phyloP scores from a whole-genome alignment of 2,888 invertebrate species.

The Cephalotes varians region DNA sequence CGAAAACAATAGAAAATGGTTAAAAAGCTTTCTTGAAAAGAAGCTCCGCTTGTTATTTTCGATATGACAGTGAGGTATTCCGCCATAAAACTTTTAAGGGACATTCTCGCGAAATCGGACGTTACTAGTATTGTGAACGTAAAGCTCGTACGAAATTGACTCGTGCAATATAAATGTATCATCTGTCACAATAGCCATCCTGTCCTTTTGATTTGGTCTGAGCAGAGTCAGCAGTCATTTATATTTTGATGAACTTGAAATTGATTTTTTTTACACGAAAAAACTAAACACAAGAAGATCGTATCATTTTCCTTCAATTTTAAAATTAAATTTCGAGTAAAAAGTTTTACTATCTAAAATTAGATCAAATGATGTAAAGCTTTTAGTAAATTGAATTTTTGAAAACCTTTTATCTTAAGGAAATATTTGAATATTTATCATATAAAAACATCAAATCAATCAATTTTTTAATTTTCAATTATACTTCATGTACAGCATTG shows the following conservation, averaged over 20 bases:
- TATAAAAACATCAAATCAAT: neutral
- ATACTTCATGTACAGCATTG: neutral
- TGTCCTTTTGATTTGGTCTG: conserved; percentile 6
- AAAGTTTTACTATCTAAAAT: neutral
- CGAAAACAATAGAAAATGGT: neutral
- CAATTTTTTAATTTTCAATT: conserved; percentile 9
- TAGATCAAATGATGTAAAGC: neutral
- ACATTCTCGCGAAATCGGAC: conserved; percentile 40
- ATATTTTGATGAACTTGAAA: conserved; percentile 21
- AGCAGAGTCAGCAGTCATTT: conserved; percentile 60
- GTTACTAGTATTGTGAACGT: conserved; percentile 52
- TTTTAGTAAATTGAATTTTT: neutral
- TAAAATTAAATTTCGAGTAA: neutral
- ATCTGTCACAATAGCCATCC: conserved; percentile 56
- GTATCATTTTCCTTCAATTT: neutral
- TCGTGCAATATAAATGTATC: conserved; percentile 54
- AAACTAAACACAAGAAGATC: neutral
- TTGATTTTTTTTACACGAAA: neutral
- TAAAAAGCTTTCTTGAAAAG: neutral
- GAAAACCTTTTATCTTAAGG: neutral
- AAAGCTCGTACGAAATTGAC: conserved; percentile 62
- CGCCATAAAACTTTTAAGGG: conserved; percentile 58
- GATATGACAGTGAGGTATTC: conserved; percentile 27
- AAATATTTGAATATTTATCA: neutral
- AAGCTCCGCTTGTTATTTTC: conserved; percentile 7